Conservation (phyloP, 2,888 invertebrate genomes). For the Apotomis capreana region DNA sequence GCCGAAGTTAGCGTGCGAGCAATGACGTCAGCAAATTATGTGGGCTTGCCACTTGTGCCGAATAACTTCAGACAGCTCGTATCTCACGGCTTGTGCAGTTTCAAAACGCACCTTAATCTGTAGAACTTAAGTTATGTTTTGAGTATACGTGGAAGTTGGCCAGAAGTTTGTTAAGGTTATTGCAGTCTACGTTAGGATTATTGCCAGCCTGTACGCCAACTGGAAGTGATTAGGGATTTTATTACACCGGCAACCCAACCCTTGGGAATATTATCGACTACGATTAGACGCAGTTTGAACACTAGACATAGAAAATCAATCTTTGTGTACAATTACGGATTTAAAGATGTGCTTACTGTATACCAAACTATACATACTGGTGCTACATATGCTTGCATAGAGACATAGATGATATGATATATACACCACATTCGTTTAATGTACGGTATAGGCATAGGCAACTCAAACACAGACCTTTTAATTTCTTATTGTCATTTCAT, state of each 20-base stretch:
- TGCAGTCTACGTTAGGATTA: slow-evolving; percentile 19
- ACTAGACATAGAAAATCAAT: background rate
- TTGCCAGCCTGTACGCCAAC: slow-evolving; percentile 35
- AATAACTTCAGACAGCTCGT: slow-evolving; percentile 7
- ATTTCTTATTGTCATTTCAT: no score
- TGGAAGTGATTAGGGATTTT: slow-evolving; percentile 40
- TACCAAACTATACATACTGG: no score
- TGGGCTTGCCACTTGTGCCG: slow-evolving; percentile 51
- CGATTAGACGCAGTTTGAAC: background rate
- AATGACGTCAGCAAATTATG: slow-evolving; percentile 57
- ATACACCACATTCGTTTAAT: no score
- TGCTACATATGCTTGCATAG: no score
- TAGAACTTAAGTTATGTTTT: background rate
- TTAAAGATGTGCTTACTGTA: no score
- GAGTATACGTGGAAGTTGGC: background rate
- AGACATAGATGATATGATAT: no score
- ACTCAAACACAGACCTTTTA: no score
- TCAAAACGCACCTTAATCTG: background rate
- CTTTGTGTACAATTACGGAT: no score
- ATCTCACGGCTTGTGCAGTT: background rate
- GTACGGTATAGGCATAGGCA: no score
- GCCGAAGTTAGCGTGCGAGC: slow-evolving; percentile 49
- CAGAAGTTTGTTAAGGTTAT: slow-evolving; percentile 8
- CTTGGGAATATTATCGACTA: slow-evolving; percentile 14
- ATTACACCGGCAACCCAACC: slow-evolving; percentile 29